Conservation (phyloP, 1,140 invertebrate genomes). For the Drosophila yakuba region DNA sequence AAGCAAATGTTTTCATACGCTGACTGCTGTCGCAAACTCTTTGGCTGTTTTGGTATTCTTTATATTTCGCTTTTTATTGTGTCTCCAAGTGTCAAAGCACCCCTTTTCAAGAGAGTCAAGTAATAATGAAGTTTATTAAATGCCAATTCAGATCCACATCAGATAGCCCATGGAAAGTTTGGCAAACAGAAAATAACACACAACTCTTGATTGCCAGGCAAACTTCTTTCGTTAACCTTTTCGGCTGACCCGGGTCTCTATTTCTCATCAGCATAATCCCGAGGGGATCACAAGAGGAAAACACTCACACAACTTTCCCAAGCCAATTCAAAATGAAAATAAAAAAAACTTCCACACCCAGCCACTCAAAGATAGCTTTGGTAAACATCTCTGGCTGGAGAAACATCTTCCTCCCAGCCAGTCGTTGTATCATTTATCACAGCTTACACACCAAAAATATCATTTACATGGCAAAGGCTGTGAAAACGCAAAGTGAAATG, state of each 20-base stretch:
- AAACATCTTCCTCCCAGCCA: slow-evolving; percentile 21
- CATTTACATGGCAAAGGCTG: slow-evolving; percentile 71
- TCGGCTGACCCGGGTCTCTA: slow-evolving; percentile 36
- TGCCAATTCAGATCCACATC: slow-evolving; percentile 53
- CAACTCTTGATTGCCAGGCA: slow-evolving; percentile 35
- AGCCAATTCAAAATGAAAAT: slow-evolving; percentile 12
- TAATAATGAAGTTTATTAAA: slow-evolving; percentile 61
- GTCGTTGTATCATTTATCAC: slow-evolving; percentile 66
- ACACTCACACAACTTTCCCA: slow-evolving; percentile 47
- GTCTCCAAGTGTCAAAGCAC: slow-evolving; percentile 17
- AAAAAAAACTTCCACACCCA: slow-evolving; percentile 17
- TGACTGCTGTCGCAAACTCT: slow-evolving; percentile 28
- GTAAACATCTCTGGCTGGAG: slow-evolving; percentile 34
- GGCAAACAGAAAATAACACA: slow-evolving; percentile 46
- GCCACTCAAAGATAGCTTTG: slow-evolving; percentile 40
- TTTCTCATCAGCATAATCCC: slow-evolving; percentile 50
- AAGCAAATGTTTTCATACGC: slow-evolving; percentile 39
- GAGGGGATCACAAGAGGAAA: slow-evolving; percentile 22
- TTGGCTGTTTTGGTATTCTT: not conserved
- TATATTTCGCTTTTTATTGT: slow-evolving; percentile 4
- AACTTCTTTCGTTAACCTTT: slow-evolving; percentile 59
- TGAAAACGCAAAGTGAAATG: slow-evolving; percentile 52
- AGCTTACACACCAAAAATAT: slow-evolving; percentile 63
- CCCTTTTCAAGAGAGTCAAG: slow-evolving; percentile 35
- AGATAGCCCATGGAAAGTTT: slow-evolving; percentile 41